phyloP scores from a whole-genome alignment of 2,797 vertebrate species.

The Rhincodon typus region DNA sequence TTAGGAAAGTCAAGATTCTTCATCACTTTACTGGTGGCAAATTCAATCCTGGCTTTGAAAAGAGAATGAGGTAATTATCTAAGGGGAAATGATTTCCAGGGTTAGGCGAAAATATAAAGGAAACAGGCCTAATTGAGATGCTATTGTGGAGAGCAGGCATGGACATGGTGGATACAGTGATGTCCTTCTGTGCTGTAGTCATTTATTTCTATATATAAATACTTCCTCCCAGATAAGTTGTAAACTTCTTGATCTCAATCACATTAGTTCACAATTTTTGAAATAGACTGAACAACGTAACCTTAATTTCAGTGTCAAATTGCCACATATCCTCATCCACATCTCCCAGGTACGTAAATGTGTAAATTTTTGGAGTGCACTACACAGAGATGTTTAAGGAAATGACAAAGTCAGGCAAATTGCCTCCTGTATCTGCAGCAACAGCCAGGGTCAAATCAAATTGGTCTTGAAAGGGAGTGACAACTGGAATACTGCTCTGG shows the following conservation, averaged over 20 bases:
- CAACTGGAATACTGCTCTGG: background rate
- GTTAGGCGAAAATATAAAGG: too few species aligned
- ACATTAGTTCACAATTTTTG: background rate
- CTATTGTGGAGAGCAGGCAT: too few species aligned
- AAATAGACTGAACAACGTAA: background rate
- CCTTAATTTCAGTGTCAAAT: background rate
- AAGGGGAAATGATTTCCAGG: too few species aligned
- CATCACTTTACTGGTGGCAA: background rate
- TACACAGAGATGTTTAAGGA: background rate
- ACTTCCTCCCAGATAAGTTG: background rate
- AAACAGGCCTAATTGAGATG: too few species aligned
- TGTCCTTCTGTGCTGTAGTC: too few species aligned
- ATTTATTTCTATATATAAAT: background rate
- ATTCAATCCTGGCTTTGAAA: too few species aligned
- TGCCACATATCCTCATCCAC: background rate
- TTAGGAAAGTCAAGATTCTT: background rate
- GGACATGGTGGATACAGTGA: too few species aligned
- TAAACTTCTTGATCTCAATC: background rate
- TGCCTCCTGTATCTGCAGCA: background rate
- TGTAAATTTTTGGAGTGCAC: background rate
- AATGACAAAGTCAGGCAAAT: background rate
- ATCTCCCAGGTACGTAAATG: background rate
- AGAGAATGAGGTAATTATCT: too few species aligned
- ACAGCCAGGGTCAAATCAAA: slow-evolving; percentile 16
- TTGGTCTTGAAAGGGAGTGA: background rate